Evolutionary conservation across 2,888 invertebrate species (phyloP), one percentile per base, ranked within the genome.

Genomic region (Tenthredo livida): DNA sequence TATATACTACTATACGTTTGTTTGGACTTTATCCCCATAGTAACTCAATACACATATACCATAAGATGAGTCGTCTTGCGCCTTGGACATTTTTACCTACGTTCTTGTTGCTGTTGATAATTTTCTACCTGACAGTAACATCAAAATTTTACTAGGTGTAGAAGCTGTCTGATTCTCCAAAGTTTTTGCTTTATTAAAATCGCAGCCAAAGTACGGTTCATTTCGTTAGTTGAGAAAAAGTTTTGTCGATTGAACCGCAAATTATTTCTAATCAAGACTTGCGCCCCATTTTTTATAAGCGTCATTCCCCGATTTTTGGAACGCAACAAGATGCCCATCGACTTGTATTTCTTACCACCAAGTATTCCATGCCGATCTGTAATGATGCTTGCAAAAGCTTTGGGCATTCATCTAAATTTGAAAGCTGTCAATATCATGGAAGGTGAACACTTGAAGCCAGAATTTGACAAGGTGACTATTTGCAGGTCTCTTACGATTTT

Each of bases 351-450:
- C 94, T 94, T 95, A 54, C 94, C 95, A 15, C 94, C 94, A 83
- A 96, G 96, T 84, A 94, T 96, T 37, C 96, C 96, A 0, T 96
- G 95, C 93, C 93, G 96, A 84, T 94, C 95, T 12, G 95, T 96
- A 78, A 94, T 96, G 88, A 94, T 97, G 90, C 93, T 96, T 4
- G 96, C 96, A 1, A 95, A 95, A 90, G 95, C 95, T 25, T 93
- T 97, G 33, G 96, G 96, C 86, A 91, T 97, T 40, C 95, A 95
- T 90, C 93, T 96, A 54, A 96, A 96, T 93, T 92, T 96, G 47
- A 96, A 96, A 91, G 91, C 94, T 29, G 93, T 96, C 5, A 95
- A 96, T 90, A 90, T 96, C 0, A 91, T 95, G 86, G 94, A 94
- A 54, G 95, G 95, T 0, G 96, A 96, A 75, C 95, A 96, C 82